These are phyloP conservation scores for Pithys albifrons DNA, from an alignment of 2,113 vertebrate genomes.

Conservation along the genomic window DNA sequence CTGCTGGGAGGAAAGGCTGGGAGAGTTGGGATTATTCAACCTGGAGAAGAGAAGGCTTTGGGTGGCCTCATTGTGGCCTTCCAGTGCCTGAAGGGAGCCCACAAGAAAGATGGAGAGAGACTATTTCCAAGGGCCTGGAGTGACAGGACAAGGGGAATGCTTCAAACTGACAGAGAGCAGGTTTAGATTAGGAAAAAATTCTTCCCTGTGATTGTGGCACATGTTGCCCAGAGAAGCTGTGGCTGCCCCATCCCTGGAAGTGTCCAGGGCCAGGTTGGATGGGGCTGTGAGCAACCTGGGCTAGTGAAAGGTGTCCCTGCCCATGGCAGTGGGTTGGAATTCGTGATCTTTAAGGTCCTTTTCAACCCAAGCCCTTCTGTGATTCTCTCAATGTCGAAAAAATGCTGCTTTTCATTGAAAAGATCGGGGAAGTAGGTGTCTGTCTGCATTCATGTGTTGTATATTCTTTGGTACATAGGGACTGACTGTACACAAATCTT, in stretches of 20 bases:
- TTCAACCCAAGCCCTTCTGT: not conserved
- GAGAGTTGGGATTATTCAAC: not conserved
- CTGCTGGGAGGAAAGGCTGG: not conserved
- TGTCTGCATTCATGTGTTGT: not conserved
- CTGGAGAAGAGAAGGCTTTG: not conserved
- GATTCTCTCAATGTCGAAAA: not conserved
- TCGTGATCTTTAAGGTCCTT: not conserved
- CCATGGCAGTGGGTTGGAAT: not conserved
- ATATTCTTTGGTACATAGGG: not conserved
- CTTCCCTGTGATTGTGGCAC: not conserved
- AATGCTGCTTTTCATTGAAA: not conserved
- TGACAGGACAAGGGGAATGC: not conserved
- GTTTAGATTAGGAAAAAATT: fast-evolving
- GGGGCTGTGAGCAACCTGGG: not conserved
- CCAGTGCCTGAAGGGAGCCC: not conserved
- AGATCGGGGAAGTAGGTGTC: not conserved
- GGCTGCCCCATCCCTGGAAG: not conserved
- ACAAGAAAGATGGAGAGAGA: not conserved
- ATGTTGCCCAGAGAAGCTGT: not conserved
- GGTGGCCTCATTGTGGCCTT: not conserved
- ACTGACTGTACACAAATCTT: not conserved
- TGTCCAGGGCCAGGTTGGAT: not conserved
- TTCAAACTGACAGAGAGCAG: not conserved
- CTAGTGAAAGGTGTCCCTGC: not conserved
- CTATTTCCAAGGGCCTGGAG: not conserved